Evolutionary conservation across 2,888 invertebrate genomes (phyloP).

Genomic region (Ophonus ardosiacus): DNA sequence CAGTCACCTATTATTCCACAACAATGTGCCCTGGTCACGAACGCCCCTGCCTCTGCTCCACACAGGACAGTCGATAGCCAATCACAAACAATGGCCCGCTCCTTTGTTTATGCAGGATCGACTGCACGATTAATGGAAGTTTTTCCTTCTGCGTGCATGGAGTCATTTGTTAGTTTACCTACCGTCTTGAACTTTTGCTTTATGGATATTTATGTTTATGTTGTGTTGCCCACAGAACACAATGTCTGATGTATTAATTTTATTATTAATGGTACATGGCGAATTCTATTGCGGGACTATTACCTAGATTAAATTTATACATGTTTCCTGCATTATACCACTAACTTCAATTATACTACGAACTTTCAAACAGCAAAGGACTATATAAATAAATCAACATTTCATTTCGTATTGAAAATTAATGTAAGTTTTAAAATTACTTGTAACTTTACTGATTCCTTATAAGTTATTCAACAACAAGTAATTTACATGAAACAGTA

Average conservation of each 20-base stretch:
- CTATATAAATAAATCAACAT: too few species aligned
- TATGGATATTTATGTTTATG: constrained; percentile 34
- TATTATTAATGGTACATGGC: constrained; percentile 26
- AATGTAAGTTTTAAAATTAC: too few species aligned
- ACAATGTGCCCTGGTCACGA: constrained; percentile 28
- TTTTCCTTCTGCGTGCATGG: constrained; percentile 28
- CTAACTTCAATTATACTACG: background rate
- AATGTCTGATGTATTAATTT: constrained; percentile 37
- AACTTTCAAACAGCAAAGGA: too few species aligned
- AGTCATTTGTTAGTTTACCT: constrained; percentile 48
- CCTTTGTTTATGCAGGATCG: constrained; percentile 29
- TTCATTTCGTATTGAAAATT: too few species aligned
- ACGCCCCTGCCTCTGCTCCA: background rate
- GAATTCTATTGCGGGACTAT: background rate
- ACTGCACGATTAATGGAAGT: constrained; percentile 30
- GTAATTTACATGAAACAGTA: too few species aligned
- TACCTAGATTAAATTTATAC: background rate
- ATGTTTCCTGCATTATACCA: background rate
- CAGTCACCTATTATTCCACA: constrained; percentile 55
- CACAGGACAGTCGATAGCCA: constrained; percentile 33
- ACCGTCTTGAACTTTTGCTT: constrained; percentile 46
- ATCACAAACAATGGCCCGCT: constrained; percentile 1
- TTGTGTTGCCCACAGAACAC: background rate
- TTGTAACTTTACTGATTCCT: too few species aligned
- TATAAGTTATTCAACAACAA: too few species aligned